Conservation (phyloP, 2,888 invertebrate species). For the Cantharis flavilabris region DNA sequence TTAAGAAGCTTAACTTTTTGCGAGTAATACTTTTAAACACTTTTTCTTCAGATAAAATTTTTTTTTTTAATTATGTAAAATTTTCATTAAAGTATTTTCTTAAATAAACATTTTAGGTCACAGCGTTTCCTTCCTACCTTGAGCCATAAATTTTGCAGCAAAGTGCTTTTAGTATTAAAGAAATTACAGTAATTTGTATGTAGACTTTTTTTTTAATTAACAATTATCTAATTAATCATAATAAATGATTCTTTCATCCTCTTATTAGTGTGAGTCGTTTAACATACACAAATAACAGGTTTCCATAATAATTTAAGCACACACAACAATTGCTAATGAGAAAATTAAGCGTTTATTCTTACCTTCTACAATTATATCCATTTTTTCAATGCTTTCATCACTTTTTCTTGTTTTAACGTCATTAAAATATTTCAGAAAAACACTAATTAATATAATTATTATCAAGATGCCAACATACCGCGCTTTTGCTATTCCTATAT, state of each 20-base stretch:
- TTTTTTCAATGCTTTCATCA: neutral
- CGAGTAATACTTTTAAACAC: neutral
- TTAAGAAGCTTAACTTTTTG: neutral
- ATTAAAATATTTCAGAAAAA: neutral
- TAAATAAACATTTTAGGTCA: neutral
- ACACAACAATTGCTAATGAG: neutral
- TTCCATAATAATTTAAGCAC: neutral
- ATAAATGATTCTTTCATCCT: neutral
- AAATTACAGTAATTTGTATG: neutral
- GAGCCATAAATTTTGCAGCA: neutral
- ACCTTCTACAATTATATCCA: neutral
- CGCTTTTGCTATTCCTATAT: neutral
- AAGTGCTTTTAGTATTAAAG: neutral
- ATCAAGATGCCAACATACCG: neutral
- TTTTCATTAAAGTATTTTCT: neutral
- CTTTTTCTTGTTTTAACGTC: neutral
- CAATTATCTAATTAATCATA: conserved; percentile 1
- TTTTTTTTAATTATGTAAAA: neutral
- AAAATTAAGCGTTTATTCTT: neutral
- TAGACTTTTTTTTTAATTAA: neutral
- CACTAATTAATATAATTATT: neutral
- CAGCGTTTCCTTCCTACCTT: neutral
- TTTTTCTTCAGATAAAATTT: neutral
- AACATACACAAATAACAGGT: neutral
- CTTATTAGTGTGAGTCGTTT: conserved; percentile 1